A percentile compares a stretch with the other conserved stretches of the same genome.
Conservation (phyloP, 2,113 vertebrate species). For the Vanacampus margaritifer region DNA sequence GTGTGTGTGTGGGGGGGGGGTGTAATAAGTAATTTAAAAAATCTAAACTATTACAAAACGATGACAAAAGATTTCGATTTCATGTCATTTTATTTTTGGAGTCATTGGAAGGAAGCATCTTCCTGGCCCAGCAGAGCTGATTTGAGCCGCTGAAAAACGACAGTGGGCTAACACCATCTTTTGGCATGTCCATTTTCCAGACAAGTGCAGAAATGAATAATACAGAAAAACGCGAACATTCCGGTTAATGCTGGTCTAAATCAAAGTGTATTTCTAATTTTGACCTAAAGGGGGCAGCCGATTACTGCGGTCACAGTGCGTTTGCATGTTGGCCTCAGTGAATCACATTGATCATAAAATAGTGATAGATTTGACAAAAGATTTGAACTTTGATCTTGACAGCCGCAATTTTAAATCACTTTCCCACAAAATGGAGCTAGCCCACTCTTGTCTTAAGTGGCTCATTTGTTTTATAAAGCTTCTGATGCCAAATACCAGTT, state of each 20-base stretch:
- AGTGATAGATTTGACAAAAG: not conserved
- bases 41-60: not conserved
- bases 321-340: too few relatives aligned
- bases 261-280: not conserved
- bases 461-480: constrained; percentile 35
- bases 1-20: too few relatives aligned
- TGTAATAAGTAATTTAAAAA: too few relatives aligned
- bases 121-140: constrained; percentile 51
- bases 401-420: not conserved
- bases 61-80: constrained; percentile 15
- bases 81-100: constrained; percentile 65
- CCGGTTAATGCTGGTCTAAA: not conserved
- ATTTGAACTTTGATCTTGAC: not conserved
- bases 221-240: not conserved
- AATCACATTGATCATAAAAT: not conserved
- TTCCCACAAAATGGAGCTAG: not conserved
- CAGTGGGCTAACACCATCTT: not conserved
- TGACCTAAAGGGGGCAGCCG: not conserved
- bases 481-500: constrained; percentile 65
- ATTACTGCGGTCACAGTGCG: not conserved
- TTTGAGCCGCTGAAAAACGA: not conserved
- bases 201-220: not conserved
- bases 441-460: not conserved
- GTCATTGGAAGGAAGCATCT: constrained; percentile 58
- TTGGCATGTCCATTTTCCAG: not conserved